Evolutionary conservation across 2,113 vertebrate species (phyloP), one percentile per base, ranked within the genome.

Genomic region (Gasterosteus nipponicus): DNA sequence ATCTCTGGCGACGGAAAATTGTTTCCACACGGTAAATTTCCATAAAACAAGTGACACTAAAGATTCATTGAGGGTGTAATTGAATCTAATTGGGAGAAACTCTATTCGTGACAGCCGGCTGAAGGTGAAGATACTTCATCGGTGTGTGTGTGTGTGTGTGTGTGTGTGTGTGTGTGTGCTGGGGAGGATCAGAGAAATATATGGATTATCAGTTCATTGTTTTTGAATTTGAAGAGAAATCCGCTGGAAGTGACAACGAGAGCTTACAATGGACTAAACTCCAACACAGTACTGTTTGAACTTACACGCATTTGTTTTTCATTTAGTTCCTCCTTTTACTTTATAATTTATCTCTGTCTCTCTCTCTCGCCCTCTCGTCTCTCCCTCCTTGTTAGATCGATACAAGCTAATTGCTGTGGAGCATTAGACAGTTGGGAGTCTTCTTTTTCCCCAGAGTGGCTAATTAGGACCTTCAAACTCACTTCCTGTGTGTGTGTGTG

Each of bases 351-450:
- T 53, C 41, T 3, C 41, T 31, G 47, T 35, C 58, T 65, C 59
- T 39, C 35, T 19, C 6, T 63, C 56, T 14, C 54, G 7, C 54
- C 31, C 22, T 31, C 54, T 57, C 54, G 22, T 57, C 54, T 9
- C 56, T 59, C 49, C 49, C 15, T 31, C 42, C 29, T 69, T 46
- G 54, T 65, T 49, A 54, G 81, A 91, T 91, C 82, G n/a, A 87
- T 90, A 80, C 15, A 41, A 64, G 68, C 86, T 89, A 89, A 88
- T 89, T 85, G 86, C 85, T 82, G 49, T 41, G 14, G 57, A 65
- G 64, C 63, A 72, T 84, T 57, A 75, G 79, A 69, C 69, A 82
- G 64, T 72, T 64, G 51, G 78, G 75, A 70, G 22, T 77, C 74
- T 66, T 61, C 70, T 75, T 87, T 69, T 69, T 81, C 82, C 82